A percentile compares a stretch with the other conserved stretches of the same genome.
phyloP scores from a whole-genome alignment of 2,797 vertebrate species.

The Acanthis flammea region DNA sequence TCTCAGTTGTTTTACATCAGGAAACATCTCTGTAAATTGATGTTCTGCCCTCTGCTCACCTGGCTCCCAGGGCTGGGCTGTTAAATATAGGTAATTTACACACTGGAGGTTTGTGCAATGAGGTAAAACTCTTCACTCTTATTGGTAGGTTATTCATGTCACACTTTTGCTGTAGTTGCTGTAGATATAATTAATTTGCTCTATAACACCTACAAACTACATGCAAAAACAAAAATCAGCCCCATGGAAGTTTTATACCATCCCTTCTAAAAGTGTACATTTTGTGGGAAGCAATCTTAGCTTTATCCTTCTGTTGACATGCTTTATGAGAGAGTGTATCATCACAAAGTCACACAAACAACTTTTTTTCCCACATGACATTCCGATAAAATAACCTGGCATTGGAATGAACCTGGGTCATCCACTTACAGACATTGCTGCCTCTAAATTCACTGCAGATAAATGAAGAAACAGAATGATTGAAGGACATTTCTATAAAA shows the following conservation, averaged over 20 bases:
- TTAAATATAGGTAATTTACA: not conserved
- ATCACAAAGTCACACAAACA: not conserved
- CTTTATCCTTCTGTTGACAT: not conserved
- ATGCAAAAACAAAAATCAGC: rapidly evolving
- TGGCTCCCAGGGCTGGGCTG: not conserved
- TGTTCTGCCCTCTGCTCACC: not conserved
- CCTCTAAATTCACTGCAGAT: not conserved
- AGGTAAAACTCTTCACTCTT: not conserved
- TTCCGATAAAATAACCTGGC: not conserved
- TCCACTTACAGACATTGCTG: not conserved
- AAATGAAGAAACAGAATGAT: not conserved
- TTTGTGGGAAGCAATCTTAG: rapidly evolving
- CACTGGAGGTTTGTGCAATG: not conserved
- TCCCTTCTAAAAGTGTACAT: not conserved
- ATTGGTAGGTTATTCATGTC: not conserved
- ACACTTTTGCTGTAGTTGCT: not conserved
- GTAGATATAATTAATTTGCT: not conserved
- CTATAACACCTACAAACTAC: not conserved
- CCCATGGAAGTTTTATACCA: not conserved
- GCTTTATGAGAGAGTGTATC: not conserved
- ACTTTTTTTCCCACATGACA: rapidly evolving
- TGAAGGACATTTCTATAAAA: not conserved
- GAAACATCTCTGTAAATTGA: not conserved
- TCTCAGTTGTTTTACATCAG: not conserved
- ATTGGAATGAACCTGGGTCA: not conserved